Conservation (phyloP, 2,888 invertebrate genomes). For the Galeopsomyia nigrocyanea region DNA sequence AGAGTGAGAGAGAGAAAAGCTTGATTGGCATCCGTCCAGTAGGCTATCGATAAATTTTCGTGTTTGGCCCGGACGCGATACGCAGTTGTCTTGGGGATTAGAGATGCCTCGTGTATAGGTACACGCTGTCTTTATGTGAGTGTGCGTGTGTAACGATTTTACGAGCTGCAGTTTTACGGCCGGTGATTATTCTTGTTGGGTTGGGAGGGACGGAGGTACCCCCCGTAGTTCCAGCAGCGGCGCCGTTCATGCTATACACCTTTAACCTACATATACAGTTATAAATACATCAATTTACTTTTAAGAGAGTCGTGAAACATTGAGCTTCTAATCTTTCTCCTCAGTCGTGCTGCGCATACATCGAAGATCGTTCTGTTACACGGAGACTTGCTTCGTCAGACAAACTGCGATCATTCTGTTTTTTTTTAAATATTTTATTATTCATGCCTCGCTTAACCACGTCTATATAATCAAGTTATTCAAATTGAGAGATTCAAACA, state of each 20-base stretch:
- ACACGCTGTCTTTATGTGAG: neutral
- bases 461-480: too few species aligned
- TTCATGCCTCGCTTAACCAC: too few species aligned
- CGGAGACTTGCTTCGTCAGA: too few species aligned
- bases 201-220: too few species aligned
- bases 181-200: slow-evolving; percentile 37
- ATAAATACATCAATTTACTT: slow-evolving; percentile 39
- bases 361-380: too few species aligned
- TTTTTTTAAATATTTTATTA: too few species aligned
- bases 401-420: too few species aligned
- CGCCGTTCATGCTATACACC: too few species aligned
- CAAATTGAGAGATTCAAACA: too few species aligned
- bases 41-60: slow-evolving; percentile 43
- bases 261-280: slow-evolving; percentile 1
- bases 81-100: slow-evolving; percentile 18
- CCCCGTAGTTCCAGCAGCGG: too few species aligned
- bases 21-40: slow-evolving; percentile 49
- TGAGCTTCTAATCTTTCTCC: slow-evolving; percentile 25
- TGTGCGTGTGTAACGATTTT: slow-evolving; percentile 35
- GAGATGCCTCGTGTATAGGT: slow-evolving; percentile 11
- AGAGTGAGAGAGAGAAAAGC: slow-evolving; percentile 4
- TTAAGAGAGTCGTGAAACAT: slow-evolving; percentile 36
- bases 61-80: too few species aligned
- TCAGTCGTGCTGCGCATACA: too few species aligned
- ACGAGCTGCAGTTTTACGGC: slow-evolving; percentile 33